A percentile compares a stretch with the other conserved stretches of the same genome.
These are phyloP conservation scores for Drosophila virilis DNA, from an alignment of 1,140 invertebrate genomes.

Conservation along the genomic window DNA sequence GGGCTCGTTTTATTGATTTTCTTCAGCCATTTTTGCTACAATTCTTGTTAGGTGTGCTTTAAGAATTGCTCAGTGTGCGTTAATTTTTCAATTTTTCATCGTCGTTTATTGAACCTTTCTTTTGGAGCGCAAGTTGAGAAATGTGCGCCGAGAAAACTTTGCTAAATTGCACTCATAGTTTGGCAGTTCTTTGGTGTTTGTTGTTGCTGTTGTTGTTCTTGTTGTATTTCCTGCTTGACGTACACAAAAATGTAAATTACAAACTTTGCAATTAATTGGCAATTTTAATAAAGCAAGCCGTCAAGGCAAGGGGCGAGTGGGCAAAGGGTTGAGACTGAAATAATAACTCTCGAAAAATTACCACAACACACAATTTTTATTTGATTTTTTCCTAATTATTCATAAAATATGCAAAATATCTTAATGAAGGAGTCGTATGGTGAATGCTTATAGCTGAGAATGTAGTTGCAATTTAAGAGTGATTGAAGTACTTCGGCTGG, in stretches of 20 bases:
- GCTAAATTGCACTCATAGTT: conserved; percentile 46
- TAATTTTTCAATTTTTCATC: conserved; percentile 40
- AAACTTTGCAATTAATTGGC: conserved; percentile 55
- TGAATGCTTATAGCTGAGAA: neutral
- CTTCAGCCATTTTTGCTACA: conserved; percentile 50
- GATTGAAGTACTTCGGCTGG: neutral
- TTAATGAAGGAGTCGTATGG: neutral
- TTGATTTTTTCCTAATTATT: conserved; percentile 5
- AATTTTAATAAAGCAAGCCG: conserved; percentile 21
- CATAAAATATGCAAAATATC: conserved; percentile 1
- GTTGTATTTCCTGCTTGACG: conserved; percentile 11
- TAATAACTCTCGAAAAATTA: conserved; percentile 27
- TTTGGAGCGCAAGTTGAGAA: conserved; percentile 32
- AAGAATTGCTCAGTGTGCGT: conserved; percentile 34
- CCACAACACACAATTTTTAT: conserved; percentile 7
- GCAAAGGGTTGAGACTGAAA: neutral
- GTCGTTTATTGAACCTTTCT: conserved; percentile 29
- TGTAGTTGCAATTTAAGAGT: neutral
- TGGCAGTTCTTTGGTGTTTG: conserved; percentile 30
- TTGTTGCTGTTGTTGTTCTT: conserved; percentile 13
- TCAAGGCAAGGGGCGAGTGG: neutral
- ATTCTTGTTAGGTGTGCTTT: conserved; percentile 36
- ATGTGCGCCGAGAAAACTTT: conserved; percentile 38
- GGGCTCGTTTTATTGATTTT: conserved; percentile 58
- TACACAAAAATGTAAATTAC: conserved; percentile 57